Evolutionary conservation across 2,888 invertebrate species (phyloP).

Genomic region (Portevinia maculata): DNA sequence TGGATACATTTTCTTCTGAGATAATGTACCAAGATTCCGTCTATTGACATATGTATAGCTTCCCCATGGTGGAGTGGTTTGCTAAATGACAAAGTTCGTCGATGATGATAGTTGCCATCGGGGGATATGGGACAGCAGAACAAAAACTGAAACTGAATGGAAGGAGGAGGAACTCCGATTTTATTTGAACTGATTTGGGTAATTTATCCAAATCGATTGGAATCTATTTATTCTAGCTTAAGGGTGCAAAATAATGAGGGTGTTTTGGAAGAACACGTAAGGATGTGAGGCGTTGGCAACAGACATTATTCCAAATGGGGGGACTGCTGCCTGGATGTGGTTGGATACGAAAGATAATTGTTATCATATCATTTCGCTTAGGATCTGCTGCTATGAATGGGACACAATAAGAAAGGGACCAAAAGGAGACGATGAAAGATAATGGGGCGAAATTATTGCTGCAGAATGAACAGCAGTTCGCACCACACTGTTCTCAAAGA

Average conservation of each 20-base stretch:
- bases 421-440: conserved; percentile 33
- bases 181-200: conserved; percentile 70
- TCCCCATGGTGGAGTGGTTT: conserved; percentile 31
- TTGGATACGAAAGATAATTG: conserved; percentile 48
- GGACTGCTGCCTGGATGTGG: conserved; percentile 27
- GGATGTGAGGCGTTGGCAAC: conserved; percentile 37
- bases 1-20: conserved; percentile 39
- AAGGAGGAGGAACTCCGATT: conserved; percentile 47
- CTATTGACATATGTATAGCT: not conserved
- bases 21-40: conserved; percentile 22
- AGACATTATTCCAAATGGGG: conserved; percentile 6
- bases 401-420: not conserved
- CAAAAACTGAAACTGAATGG: not conserved
- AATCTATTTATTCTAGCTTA: conserved; percentile 67
- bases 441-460: conserved; percentile 62
- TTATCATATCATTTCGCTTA: conserved; percentile 38
- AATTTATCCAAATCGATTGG: conserved; percentile 68
- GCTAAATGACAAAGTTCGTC: conserved; percentile 48
- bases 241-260: conserved; percentile 69
- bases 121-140: not conserved
- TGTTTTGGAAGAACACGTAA: conserved; percentile 42
- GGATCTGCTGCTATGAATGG: conserved; percentile 23
- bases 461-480: conserved; percentile 35
- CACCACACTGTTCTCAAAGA: conserved; percentile 25
- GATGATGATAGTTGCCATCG: conserved; percentile 34